Conservation (phyloP, 2,888 invertebrate genomes). For the Drosophila barbarae region DNA sequence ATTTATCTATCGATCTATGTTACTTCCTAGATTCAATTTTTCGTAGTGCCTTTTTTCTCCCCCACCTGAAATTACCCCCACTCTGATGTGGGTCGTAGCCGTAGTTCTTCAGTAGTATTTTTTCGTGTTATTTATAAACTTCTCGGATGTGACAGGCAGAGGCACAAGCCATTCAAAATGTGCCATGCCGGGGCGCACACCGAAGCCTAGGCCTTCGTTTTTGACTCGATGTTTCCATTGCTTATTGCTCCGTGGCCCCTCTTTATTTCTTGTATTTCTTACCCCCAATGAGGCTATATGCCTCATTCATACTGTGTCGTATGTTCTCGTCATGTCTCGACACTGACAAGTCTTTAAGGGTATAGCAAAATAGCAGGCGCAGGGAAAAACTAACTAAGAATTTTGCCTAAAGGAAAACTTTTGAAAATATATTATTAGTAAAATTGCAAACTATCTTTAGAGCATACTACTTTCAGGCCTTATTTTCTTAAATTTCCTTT, state of each 20-base stretch:
- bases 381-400: background rate
- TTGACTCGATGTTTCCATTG: constrained; percentile 10
- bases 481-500: no score
- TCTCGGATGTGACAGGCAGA: constrained; percentile 43
- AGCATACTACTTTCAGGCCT: background rate
- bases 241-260: constrained; percentile 4
- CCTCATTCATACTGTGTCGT: constrained; percentile 43
- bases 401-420: background rate
- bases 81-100: constrained; percentile 14
- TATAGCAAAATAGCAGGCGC: constrained; percentile 4
- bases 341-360: constrained; percentile 14
- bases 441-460: background rate
- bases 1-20: background rate
- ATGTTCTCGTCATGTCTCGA: constrained; percentile 33
- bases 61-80: constrained; percentile 1
- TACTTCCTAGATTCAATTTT: background rate
- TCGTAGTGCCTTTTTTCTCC: constrained; percentile 6
- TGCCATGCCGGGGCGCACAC: constrained; percentile 16
- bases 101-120: constrained; percentile 53
- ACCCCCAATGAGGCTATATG: constrained; percentile 13
- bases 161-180: constrained; percentile 43
- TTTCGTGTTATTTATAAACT: constrained; percentile 64
- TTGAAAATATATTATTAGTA: background rate
- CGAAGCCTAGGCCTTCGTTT: constrained; percentile 27
- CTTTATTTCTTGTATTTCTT: background rate